Conservation (phyloP, 2,888 invertebrate species). For the Odontothrips loti region DNA sequence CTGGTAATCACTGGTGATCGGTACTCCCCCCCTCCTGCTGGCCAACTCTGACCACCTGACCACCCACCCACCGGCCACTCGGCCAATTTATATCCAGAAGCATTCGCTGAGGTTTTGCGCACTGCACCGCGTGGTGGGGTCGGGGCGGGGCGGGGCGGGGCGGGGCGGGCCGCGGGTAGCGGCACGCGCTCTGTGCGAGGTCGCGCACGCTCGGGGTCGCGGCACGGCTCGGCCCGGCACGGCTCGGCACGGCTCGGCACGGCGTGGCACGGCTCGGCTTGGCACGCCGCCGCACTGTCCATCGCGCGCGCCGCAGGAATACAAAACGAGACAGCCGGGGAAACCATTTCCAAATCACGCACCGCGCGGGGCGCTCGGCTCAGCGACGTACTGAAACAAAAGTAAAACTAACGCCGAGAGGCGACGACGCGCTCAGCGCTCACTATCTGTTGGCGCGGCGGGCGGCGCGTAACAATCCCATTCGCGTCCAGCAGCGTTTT, state of each 20-base stretch:
- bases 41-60: too few species aligned
- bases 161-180: background rate
- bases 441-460: too few species aligned
- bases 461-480: too few species aligned
- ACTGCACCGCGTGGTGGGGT: background rate
- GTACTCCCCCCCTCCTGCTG: too few species aligned
- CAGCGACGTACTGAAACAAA: too few species aligned
- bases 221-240: background rate
- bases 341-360: background rate
- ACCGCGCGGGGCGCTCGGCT: background rate
- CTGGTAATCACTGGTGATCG: too few species aligned
- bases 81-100: background rate
- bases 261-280: background rate
- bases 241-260: background rate
- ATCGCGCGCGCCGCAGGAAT: conserved; percentile 17
- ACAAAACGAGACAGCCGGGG: background rate
- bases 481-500: too few species aligned
- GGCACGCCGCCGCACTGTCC: background rate
- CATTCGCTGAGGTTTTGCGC: background rate
- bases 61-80: background rate
- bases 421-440: too few species aligned
- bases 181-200: background rate
- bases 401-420: too few species aligned
- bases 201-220: background rate
- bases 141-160: background rate